phyloP scores from a whole-genome alignment of 2,888 invertebrate species.

The Elegia similella region DNA sequence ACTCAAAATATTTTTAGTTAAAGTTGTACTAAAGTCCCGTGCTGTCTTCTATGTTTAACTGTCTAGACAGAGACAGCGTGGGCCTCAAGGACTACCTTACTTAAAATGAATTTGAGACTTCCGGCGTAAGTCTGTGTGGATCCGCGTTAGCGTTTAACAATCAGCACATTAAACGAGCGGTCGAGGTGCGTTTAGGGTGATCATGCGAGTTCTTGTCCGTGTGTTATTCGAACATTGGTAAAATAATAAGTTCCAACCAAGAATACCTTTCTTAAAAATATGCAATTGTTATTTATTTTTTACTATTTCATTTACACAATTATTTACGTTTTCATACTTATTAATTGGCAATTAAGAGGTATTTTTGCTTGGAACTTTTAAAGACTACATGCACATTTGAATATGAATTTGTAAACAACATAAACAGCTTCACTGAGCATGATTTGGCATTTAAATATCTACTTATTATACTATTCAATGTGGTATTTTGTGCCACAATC shows the following conservation, averaged over 20 bases:
- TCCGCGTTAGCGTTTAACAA: neutral
- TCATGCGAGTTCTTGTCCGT: neutral
- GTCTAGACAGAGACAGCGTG: no score
- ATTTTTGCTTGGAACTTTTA: neutral
- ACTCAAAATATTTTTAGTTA: no score
- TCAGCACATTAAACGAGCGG: neutral
- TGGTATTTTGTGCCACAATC: no score
- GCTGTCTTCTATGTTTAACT: no score
- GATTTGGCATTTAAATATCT: neutral
- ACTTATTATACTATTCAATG: neutral
- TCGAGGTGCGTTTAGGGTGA: neutral
- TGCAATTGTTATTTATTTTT: no score
- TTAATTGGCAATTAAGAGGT: neutral
- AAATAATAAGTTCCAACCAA: neutral
- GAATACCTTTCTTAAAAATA: neutral
- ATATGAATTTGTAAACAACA: neutral
- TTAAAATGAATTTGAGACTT: no score
- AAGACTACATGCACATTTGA: neutral
- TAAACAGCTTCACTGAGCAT: neutral
- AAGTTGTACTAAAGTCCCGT: no score
- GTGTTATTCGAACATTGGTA: neutral
- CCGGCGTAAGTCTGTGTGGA: no score
- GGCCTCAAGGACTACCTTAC: no score
- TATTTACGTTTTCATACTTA: neutral
- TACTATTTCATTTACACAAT: neutral